A percentile compares a stretch with the other conserved stretches of the same genome.
phyloP scores from a whole-genome alignment of 1,140 invertebrate genomes.

The Temnothorax longispinosus region DNA sequence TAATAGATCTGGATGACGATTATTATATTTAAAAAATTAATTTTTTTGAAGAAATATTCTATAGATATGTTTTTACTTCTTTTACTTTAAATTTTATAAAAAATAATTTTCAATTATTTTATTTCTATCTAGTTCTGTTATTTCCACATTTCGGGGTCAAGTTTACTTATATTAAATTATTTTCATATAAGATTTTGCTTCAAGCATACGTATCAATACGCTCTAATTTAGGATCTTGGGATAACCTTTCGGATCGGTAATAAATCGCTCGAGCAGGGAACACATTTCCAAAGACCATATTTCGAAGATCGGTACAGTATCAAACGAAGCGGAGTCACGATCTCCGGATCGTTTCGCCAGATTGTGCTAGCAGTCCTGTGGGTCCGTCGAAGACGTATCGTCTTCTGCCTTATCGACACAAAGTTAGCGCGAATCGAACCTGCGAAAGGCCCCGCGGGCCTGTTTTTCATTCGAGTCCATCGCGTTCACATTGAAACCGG shows the following conservation, averaged over 20 bases:
- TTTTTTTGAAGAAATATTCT: neutral
- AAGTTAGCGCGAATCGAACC: constrained; percentile 63
- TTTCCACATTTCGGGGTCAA: too few species aligned
- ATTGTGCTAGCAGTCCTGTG: constrained; percentile 63
- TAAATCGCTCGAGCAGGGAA: neutral
- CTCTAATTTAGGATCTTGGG: neutral
- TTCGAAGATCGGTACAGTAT: constrained; percentile 66
- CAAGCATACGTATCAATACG: constrained; percentile 2
- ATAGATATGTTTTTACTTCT: neutral
- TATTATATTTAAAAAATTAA: neutral
- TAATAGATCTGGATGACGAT: neutral
- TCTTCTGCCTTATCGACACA: constrained; percentile 76
- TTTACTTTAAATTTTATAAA: neutral
- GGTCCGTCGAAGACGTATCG: neutral
- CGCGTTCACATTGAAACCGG: constrained; percentile 64
- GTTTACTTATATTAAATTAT: too few species aligned
- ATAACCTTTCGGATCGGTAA: constrained; percentile 59
- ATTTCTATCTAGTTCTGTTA: too few species aligned
- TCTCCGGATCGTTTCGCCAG: constrained; percentile 55
- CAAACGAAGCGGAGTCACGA: constrained; percentile 18
- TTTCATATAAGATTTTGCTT: neutral
- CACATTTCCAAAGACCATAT: neutral
- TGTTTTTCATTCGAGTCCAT: constrained; percentile 14
- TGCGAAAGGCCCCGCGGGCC: constrained; percentile 17
- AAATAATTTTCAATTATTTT: too few species aligned